A percentile compares a stretch with the other conserved stretches of the same genome.
phyloP scores from a whole-genome alignment of 2,797 vertebrate species.

The Linurgus olivaceus region DNA sequence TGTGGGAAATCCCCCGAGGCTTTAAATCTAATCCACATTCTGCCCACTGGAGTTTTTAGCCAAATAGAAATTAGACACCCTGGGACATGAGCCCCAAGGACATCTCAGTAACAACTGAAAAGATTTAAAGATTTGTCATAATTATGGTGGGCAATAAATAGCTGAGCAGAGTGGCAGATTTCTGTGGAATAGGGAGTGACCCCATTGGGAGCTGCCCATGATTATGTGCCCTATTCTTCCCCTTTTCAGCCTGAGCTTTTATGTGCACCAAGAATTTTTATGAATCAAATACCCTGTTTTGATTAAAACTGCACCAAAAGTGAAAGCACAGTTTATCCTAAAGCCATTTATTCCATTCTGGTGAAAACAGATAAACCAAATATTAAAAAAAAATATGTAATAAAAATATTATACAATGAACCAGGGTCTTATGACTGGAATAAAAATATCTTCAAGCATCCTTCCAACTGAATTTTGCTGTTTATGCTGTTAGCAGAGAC shows the following conservation, averaged over 20 bases:
- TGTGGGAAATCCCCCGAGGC: not conserved
- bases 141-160: conserved; percentile 3
- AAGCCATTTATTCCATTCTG: not conserved
- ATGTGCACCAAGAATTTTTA: not conserved
- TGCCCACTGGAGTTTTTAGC: not conserved
- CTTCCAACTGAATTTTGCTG: not conserved
- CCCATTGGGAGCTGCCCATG: not conserved
- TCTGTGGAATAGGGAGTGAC: not conserved
- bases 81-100: not conserved
- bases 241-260: not conserved
- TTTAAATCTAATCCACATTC: not conserved
- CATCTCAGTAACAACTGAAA: not conserved
- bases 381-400: not conserved
- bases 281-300: not conserved
- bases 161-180: not conserved
- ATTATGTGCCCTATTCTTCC: not conserved
- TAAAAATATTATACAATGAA: not conserved
- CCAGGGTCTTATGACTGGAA: not conserved
- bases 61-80: not conserved
- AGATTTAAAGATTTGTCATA: not conserved
- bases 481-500: not conserved
- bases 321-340: not conserved
- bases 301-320: not conserved
- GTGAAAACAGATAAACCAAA: not conserved
- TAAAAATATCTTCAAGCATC: not conserved